Base-by-base conservation (phyloP, 2,113 vertebrate genomes). In the Bos indicus region DNA sequence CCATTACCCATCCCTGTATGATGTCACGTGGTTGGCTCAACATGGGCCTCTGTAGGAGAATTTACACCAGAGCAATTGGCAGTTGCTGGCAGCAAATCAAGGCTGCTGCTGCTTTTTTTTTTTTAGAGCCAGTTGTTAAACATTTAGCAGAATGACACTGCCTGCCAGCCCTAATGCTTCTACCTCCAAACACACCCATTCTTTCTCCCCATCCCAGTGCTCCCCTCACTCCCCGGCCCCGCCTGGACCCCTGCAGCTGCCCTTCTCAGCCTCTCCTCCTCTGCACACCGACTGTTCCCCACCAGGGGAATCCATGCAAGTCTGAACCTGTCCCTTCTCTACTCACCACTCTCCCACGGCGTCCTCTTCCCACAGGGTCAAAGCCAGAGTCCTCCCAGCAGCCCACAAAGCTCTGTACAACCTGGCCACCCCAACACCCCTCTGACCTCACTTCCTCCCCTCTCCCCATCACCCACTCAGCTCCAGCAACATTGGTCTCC, bases 151-250 rank as follows among this genome's bases (percentile, higher is more conserved):
- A 19, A n/a, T 16, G 21, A 30, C 10, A 25, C 23, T 23, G 5
- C 25, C 30, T 56, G 19, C 19, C 46, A 57, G 30, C 23, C 88
- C 60, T 13, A 13, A n/a, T 12, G 7, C 17, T 6, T 40, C 52
- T 9, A 14, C 80, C 40, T 17, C 30, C 2, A n/a, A 91, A 74
- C 4, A 6, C 28, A 23, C 51, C 36, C 19, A 9, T n/a, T 43
- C 12, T 33, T 21, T 81, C 59, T 86, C 78, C n/a, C 26, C 54
- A 23, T 62, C 17, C 46, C 33, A 13, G 9, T 7, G 46, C 21
- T 56, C 10, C 54, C 14, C 28, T 26, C 1, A 2, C 57, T 56
- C 25, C 26, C 43, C 4, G 1, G 43, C 64, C 5, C 8, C 0
- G 0, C 74, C 51, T 13, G 25, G n/a, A 36, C 51, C 40, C 8